phyloP scores from a whole-genome alignment of 1,140 invertebrate species.

The Leucophenga varia region DNA sequence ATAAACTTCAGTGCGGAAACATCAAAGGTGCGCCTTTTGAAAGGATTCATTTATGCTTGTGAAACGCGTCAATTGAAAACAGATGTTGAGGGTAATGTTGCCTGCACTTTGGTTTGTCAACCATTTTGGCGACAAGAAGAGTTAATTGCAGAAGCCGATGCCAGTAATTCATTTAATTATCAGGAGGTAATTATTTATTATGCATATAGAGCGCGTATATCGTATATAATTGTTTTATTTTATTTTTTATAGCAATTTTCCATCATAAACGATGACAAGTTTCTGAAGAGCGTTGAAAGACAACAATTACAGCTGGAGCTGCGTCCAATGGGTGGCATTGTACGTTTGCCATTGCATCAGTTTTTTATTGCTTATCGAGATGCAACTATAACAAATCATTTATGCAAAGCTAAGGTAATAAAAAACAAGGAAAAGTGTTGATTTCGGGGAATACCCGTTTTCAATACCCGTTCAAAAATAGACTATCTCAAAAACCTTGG shows the following conservation, averaged over 20 bases:
- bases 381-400: constrained; percentile 60
- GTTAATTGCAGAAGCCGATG: constrained; percentile 13
- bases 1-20: constrained; percentile 46
- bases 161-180: constrained; percentile 20
- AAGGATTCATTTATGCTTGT: constrained; percentile 38
- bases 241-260: constrained; percentile 57
- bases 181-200: constrained; percentile 22
- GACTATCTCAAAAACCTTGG: no score
- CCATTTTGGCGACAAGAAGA: constrained; percentile 43
- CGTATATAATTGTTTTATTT: constrained; percentile 4
- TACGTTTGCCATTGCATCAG: constrained; percentile 63
- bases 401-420: constrained; percentile 51
- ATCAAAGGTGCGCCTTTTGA: constrained; percentile 41
- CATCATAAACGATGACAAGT: constrained; percentile 60
- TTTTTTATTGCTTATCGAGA: constrained; percentile 64
- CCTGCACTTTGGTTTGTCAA: constrained; percentile 28
- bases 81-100: constrained; percentile 1
- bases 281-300: constrained; percentile 60
- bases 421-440: not conserved
- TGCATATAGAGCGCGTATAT: not conserved
- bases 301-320: constrained; percentile 63
- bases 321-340: constrained; percentile 59
- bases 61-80: constrained; percentile 29
- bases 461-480: no score
- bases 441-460: no score